These are phyloP conservation scores for Drosophila kanekoi DNA, from an alignment of 2,888 invertebrate genomes.

Conservation along the genomic window DNA sequence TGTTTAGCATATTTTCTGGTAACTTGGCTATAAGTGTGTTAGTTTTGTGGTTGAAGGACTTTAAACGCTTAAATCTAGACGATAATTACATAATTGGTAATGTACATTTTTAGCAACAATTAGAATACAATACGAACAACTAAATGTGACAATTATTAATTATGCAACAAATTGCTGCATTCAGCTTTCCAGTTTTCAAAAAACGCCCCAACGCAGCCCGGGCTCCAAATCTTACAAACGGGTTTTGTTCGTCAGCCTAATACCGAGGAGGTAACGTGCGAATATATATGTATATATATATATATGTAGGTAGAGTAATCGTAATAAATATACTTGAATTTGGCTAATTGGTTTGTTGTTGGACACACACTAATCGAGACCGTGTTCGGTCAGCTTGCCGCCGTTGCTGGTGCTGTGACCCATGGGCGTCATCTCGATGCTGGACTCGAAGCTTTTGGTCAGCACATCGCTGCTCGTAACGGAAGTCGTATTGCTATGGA, in stretches of 20 bases:
- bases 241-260: slow-evolving; percentile 44
- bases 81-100: slow-evolving; percentile 54
- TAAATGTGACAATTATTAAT: slow-evolving; percentile 55
- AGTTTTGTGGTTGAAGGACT: slow-evolving; percentile 22
- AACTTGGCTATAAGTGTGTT: slow-evolving; percentile 49
- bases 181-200: slow-evolving; percentile 37
- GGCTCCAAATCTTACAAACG: slow-evolving; percentile 26
- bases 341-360: slow-evolving; percentile 64
- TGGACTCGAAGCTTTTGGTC: slow-evolving; percentile 83
- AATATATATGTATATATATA: slow-evolving; percentile 38
- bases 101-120: slow-evolving; percentile 62
- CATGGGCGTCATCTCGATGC: slow-evolving; percentile 74
- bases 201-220: slow-evolving; percentile 28
- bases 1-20: slow-evolving; percentile 25
- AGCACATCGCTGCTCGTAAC: slow-evolving; percentile 81
- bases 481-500: slow-evolving; percentile 76
- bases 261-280: slow-evolving; percentile 67
- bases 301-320: slow-evolving; percentile 45
- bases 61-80: slow-evolving; percentile 50
- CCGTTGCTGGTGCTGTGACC: slow-evolving; percentile 71
- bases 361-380: slow-evolving; percentile 56
- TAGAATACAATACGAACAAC: slow-evolving; percentile 56
- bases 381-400: slow-evolving; percentile 63
- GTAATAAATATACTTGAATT: slow-evolving; percentile 66
- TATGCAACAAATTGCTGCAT: slow-evolving; percentile 49